Evolutionary conservation across 1,140 invertebrate genomes (phyloP), one percentile per base, ranked within the genome.

Genomic region (Eumaeus atala): DNA sequence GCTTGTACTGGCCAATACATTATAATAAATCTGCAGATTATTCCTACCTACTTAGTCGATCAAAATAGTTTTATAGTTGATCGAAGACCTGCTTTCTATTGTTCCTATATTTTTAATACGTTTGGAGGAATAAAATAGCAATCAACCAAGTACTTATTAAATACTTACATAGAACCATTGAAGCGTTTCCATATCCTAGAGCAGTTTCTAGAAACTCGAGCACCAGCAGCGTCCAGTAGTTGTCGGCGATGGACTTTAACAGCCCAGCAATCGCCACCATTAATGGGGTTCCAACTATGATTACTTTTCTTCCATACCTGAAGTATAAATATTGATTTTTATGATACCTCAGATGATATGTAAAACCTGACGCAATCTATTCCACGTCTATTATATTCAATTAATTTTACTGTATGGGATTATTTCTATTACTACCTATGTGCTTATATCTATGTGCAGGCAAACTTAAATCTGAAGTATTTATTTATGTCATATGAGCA

Each of bases 151-250:
- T 14, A 28, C 37, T 44, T 11, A 44, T 42, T 14, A 9, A 49
- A 34, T 88, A 83, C 76, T 90, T 81, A 87, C 90, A 91, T 35
- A 88, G 86, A 34, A 91, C 88, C 66, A 89, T 79, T 56, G 89
- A 90, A 17, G 90, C 87, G 48, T 89, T 90, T 7, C 89, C 83
- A 48, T 86, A 86, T 1, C 87, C 87, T 5, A 88, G 68, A 3
- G 77, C 78, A 0, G 89, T 87, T 59, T 90, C 89, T 9, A 90
- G 61, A 59, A 90, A 90, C 66, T 90, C 89, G 2, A 91, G 75
- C 6, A 77, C 72, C 16, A 90, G 61, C 40, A 91, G 89, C 62
- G 88, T 88, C 83, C 86, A 89, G 70, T 90, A 91, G 71, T 89
- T 88, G 11, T 87, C 75, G 1, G 90, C 86, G 59, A 91, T 90